These are phyloP conservation scores for Eidolon helvum DNA, from an alignment of 2,113 vertebrate species.

Conservation along the genomic window DNA sequence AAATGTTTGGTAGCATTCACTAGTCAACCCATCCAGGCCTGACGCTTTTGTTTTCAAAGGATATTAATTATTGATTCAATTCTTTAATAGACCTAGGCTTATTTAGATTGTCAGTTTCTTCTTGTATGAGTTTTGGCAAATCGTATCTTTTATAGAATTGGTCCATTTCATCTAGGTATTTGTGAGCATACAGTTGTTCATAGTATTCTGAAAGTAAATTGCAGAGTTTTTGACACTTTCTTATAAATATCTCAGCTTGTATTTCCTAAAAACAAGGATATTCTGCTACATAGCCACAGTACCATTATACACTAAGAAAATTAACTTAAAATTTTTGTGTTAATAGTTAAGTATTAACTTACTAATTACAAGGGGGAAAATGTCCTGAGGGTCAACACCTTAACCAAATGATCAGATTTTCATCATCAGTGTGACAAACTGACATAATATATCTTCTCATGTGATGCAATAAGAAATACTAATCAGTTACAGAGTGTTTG, in stretches of 20 bases:
- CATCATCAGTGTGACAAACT: background rate
- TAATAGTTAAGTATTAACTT: constrained; percentile 1
- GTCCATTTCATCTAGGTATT: background rate
- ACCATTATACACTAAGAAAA: constrained; percentile 18
- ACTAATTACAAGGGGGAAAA: background rate
- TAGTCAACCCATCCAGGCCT: background rate
- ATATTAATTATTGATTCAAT: background rate
- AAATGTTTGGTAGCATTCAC: background rate
- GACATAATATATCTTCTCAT: background rate
- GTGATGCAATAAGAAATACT: background rate
- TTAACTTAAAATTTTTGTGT: background rate
- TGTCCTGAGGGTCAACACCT: background rate
- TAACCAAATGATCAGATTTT: background rate
- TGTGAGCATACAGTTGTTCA: background rate
- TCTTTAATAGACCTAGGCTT: background rate
- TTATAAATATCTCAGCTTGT: constrained; percentile 20
- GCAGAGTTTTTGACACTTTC: background rate
- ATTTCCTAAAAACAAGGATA: background rate
- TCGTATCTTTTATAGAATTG: background rate
- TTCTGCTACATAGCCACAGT: background rate
- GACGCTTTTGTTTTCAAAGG: background rate
- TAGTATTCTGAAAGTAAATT: background rate
- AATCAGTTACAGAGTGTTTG: background rate
- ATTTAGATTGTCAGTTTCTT: background rate
- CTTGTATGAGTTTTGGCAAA: background rate